phyloP scores from a whole-genome alignment of 2,888 invertebrate species.

The Melangyna quadrimaculata region DNA sequence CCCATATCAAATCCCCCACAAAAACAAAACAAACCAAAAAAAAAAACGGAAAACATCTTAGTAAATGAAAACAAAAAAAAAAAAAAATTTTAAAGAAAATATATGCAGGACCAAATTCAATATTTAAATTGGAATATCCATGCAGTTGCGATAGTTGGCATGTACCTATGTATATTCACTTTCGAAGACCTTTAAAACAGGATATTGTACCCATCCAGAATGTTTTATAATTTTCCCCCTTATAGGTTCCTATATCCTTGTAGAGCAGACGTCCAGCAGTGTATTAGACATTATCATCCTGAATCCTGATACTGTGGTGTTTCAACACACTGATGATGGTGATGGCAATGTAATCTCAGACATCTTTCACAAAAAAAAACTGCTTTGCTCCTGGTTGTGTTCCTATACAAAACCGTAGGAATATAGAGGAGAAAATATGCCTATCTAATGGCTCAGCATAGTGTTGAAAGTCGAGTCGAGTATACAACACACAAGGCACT shows the following conservation, averaged over 20 bases:
- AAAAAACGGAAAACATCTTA: slow-evolving; percentile 22
- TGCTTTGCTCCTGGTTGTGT: background rate
- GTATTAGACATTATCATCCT: slow-evolving; percentile 60
- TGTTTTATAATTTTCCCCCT: slow-evolving; percentile 33
- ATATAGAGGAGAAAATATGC: slow-evolving; percentile 55
- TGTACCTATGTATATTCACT: background rate
- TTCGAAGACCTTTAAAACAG: slow-evolving; percentile 31
- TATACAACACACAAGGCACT: slow-evolving; percentile 12
- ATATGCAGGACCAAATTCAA: slow-evolving; percentile 40
- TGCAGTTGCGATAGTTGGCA: slow-evolving; percentile 38
- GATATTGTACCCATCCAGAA: slow-evolving; percentile 33
- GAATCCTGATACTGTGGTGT: slow-evolving; percentile 22
- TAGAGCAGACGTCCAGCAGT: slow-evolving; percentile 45
- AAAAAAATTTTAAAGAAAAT: slow-evolving; percentile 19
- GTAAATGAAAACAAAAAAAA: slow-evolving; percentile 18
- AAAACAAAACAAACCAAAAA: too few species aligned
- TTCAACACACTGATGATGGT: slow-evolving; percentile 15
- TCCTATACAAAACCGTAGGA: background rate
- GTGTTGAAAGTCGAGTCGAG: slow-evolving; percentile 12
- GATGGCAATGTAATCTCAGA: slow-evolving; percentile 50
- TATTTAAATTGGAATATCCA: slow-evolving; percentile 65
- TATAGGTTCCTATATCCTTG: slow-evolving; percentile 17
- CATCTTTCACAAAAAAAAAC: slow-evolving; percentile 47
- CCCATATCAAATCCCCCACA: background rate
- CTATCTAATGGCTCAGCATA: slow-evolving; percentile 51